These are phyloP conservation scores for Aporrectodea caliginosa DNA, from an alignment of 1,140 invertebrate genomes.

Conservation along the genomic window DNA sequence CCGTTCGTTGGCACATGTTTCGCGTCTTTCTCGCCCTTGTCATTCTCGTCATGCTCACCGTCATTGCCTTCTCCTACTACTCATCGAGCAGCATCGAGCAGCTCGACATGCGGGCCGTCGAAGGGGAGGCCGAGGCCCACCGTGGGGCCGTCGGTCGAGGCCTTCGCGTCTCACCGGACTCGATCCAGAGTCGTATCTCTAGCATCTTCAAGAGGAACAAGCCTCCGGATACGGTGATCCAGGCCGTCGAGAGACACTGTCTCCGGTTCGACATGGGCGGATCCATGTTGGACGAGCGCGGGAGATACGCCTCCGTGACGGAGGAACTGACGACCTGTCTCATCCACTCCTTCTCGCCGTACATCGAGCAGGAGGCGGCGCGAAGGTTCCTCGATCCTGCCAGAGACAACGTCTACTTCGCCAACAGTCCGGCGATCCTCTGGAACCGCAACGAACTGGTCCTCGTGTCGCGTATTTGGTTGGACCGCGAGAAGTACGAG, in stretches of 20 bases:
- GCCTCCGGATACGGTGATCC: background rate
- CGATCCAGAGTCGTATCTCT: background rate
- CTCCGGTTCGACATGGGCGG: background rate
- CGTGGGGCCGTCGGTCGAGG: background rate
- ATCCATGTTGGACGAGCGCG: background rate
- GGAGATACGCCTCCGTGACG: background rate
- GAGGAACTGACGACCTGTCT: slow-evolving; percentile 19
- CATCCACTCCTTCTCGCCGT: slow-evolving; percentile 36
- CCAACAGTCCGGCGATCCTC: slow-evolving; percentile 37
- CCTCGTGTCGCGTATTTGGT: slow-evolving; percentile 34
- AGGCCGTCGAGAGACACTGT: background rate
- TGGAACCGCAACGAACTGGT: slow-evolving; percentile 33
- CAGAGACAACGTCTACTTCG: slow-evolving; percentile 31
- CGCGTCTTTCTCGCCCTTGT: background rate
- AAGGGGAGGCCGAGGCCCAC: background rate
- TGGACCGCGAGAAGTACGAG: slow-evolving; percentile 37
- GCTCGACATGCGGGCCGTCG: background rate
- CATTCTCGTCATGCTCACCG: background rate
- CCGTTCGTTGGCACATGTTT: background rate
- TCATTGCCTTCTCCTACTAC: background rate
- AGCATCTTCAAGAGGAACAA: background rate
- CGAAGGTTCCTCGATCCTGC: slow-evolving; percentile 33
- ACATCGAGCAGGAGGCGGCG: slow-evolving; percentile 32
- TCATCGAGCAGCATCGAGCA: background rate
- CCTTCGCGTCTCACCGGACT: background rate